Evolutionary conservation across 2,888 invertebrate species (phyloP).

Genomic region (Sinelater perroti): DNA sequence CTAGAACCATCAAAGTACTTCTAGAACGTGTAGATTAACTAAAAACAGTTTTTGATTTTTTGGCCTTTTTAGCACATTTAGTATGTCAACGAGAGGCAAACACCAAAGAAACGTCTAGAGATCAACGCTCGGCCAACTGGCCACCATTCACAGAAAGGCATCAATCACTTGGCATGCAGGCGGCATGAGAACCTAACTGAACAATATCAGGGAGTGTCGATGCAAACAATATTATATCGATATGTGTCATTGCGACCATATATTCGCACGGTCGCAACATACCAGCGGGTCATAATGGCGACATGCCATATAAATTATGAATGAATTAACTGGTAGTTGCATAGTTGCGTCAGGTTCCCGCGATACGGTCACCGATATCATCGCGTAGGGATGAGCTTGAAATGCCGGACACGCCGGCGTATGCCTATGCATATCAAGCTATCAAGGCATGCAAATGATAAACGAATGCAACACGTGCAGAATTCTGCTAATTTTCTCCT

Average conservation of each 20-base stretch:
- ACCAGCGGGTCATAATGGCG: conserved; percentile 36
- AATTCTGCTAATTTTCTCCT: conserved; percentile 27
- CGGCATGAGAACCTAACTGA: conserved; percentile 33
- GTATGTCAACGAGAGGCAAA: too few relatives aligned
- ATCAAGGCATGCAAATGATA: conserved; percentile 25
- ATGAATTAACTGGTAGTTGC: conserved; percentile 45
- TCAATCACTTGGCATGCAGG: conserved; percentile 20
- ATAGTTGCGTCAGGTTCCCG: conserved; percentile 37
- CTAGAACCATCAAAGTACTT: too few relatives aligned
- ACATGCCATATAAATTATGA: conserved; percentile 44
- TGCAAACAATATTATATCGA: conserved; percentile 41
- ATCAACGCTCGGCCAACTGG: too few relatives aligned
- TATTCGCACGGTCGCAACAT: conserved; percentile 43
- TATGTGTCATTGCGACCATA: conserved; percentile 43
- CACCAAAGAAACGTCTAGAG: too few relatives aligned
- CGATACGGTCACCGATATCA: conserved; percentile 36
- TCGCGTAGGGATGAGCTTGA: conserved; percentile 26
- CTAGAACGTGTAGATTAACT: too few relatives aligned
- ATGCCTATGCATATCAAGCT: conserved; percentile 31
- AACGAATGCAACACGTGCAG: conserved; percentile 28
- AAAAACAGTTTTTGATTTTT: too few relatives aligned
- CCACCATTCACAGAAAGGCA: conserved; percentile 26
- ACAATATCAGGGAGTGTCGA: conserved; percentile 39
- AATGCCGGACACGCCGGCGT: conserved; percentile 25
- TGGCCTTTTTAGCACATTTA: too few relatives aligned